These are phyloP conservation scores for Rhegmatorhina hoffmannsi DNA, from an alignment of 2,113 vertebrate genomes.

Conservation along the genomic window DNA sequence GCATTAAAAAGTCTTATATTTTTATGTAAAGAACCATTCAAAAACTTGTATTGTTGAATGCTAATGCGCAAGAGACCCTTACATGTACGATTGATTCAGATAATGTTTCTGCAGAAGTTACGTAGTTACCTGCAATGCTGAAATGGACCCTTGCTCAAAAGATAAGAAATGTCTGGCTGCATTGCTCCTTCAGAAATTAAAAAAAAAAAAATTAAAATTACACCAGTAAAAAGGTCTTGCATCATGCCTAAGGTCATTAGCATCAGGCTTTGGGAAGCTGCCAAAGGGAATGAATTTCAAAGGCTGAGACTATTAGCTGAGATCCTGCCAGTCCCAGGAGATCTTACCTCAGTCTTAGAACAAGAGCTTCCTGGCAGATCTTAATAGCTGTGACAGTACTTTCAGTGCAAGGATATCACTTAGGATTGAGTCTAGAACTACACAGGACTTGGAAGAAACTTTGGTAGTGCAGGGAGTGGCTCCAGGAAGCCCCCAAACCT, in stretches of 20 bases:
- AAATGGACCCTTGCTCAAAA: background rate
- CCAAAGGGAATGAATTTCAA: constrained; percentile 66
- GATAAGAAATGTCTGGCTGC: background rate
- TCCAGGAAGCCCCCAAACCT: background rate
- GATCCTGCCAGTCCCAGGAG: constrained; percentile 56
- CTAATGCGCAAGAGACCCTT: background rate
- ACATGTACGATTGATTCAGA: background rate
- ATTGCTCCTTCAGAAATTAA: background rate
- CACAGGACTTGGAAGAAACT: background rate
- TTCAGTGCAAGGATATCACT: background rate
- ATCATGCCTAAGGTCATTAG: constrained; percentile 68
- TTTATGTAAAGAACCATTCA: background rate
- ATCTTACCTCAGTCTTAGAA: constrained; percentile 59
- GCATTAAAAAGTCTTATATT: background rate
- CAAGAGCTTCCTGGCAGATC: constrained; percentile 65
- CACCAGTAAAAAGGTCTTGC: constrained; percentile 55
- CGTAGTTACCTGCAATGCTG: background rate
- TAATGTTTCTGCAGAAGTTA: background rate
- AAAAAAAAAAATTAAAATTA: background rate
- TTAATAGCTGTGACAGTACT: constrained; percentile 61
- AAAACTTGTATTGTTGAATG: background rate
- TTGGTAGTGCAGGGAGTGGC: background rate
- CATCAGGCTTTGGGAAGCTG: constrained; percentile 62
- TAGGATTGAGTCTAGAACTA: background rate
- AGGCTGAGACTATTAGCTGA: constrained; percentile 65